Evolutionary conservation across 1,140 invertebrate genomes (phyloP).

Genomic region (Amyelois transitella): DNA sequence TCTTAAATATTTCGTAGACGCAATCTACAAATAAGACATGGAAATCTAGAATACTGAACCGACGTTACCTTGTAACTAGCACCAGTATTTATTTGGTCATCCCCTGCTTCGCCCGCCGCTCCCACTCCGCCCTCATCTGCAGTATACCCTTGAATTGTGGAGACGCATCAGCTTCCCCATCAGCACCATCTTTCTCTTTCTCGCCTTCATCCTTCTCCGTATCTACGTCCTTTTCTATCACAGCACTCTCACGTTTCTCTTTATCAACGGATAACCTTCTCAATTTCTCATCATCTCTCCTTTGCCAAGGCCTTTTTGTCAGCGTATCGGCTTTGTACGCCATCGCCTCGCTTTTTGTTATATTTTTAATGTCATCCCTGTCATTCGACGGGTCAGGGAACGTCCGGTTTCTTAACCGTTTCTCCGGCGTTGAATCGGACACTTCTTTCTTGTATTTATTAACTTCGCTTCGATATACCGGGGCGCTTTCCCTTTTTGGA

Average conservation of each 20-base stretch:
- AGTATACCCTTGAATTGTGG: slow-evolving; percentile 81
- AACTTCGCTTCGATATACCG: slow-evolving; percentile 49
- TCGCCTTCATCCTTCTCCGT: slow-evolving; percentile 40
- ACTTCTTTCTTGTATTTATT: slow-evolving; percentile 72
- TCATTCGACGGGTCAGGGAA: slow-evolving; percentile 70
- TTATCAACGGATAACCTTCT: slow-evolving; percentile 42
- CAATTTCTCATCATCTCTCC: slow-evolving; percentile 43
- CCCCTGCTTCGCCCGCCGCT: slow-evolving; percentile 80
- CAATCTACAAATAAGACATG: not conserved
- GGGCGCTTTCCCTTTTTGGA: slow-evolving; percentile 55
- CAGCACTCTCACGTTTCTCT: slow-evolving; percentile 52
- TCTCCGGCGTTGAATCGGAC: slow-evolving; percentile 70
- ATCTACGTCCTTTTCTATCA: slow-evolving; percentile 61
- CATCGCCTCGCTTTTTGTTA: slow-evolving; percentile 59
- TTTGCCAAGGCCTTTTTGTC: slow-evolving; percentile 62
- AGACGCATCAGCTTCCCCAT: slow-evolving; percentile 64
- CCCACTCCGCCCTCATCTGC: slow-evolving; percentile 84
- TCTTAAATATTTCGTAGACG: not conserved
- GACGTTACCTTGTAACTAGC: slow-evolving; percentile 52
- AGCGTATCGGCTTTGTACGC: slow-evolving; percentile 65
- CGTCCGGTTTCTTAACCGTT: slow-evolving; percentile 66
- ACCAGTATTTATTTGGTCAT: slow-evolving; percentile 73
- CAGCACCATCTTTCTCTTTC: slow-evolving; percentile 40
- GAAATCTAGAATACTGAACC: slow-evolving; percentile 5
- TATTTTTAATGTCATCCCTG: slow-evolving; percentile 61